Conservation (phyloP, 2,113 vertebrate species). For the Vulpes vulpes region DNA sequence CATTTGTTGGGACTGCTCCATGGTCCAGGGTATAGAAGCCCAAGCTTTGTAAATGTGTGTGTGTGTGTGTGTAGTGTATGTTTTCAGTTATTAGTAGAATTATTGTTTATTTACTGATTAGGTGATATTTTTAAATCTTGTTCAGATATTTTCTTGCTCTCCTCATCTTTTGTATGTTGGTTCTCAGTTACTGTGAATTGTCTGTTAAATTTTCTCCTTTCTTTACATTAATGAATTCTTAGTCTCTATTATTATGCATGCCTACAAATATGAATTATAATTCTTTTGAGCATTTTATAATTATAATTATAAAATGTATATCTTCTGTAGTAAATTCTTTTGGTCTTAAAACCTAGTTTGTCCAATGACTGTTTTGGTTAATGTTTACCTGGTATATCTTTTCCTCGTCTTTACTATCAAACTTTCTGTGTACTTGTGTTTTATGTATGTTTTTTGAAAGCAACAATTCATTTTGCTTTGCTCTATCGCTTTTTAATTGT, state of each 20-base stretch:
- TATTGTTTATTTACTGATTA: background rate
- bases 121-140: background rate
- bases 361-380: conserved; percentile 21
- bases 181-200: background rate
- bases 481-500: background rate
- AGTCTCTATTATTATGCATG: background rate
- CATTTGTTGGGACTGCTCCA: background rate
- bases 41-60: background rate
- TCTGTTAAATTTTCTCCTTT: conserved; percentile 21
- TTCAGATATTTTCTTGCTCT: background rate
- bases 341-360: conserved; percentile 28
- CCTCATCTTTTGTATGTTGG: background rate
- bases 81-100: background rate
- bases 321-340: background rate
- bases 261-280: background rate
- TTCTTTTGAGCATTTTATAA: conserved; percentile 14
- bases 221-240: background rate
- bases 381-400: background rate
- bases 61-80: background rate
- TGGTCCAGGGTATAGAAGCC: background rate
- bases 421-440: background rate
- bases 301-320: background rate
- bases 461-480: background rate
- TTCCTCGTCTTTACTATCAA: background rate
- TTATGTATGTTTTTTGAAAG: conserved; percentile 4